These are phyloP conservation scores for Muscicapa comitata DNA, from an alignment of 2,797 vertebrate species.

Conservation along the genomic window DNA sequence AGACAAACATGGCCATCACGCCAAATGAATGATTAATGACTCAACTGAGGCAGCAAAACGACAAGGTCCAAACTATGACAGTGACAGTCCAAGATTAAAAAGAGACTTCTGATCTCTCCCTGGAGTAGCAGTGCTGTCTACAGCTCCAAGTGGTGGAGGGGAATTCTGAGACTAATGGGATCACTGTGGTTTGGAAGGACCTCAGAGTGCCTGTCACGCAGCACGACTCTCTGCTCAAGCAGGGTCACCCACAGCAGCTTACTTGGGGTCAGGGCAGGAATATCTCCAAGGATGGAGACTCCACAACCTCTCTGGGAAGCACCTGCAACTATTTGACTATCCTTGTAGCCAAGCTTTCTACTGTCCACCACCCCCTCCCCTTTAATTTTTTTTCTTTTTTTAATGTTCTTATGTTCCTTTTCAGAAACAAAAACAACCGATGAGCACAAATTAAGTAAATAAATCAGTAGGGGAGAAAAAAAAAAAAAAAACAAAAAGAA, in stretches of 20 bases:
- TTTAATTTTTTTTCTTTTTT: no score
- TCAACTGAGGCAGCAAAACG: not conserved
- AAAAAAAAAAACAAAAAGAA: not conserved
- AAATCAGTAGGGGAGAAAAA: not conserved
- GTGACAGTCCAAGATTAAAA: not conserved
- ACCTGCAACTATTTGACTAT: not conserved
- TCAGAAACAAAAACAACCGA: not conserved
- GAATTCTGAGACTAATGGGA: not conserved
- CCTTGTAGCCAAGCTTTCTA: not conserved
- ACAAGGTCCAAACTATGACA: not conserved
- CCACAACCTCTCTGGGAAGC: not conserved
- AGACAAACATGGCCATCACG: fast-evolving
- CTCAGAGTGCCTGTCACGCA: fast-evolving
- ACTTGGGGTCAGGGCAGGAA: fast-evolving
- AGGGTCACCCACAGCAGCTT: not conserved
- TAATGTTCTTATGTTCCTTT: not conserved
- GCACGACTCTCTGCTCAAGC: not conserved
- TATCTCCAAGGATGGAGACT: not conserved
- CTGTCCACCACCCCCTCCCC: fast-evolving
- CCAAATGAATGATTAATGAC: not conserved
- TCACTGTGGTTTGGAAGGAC: fast-evolving
- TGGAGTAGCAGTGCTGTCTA: not conserved
- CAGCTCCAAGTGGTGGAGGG: fast-evolving
- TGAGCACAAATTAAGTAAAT: not conserved
- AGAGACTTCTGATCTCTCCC: not conserved